Base-by-base conservation (phyloP, 2,113 vertebrate species). In the Gila orcuttii region DNA sequence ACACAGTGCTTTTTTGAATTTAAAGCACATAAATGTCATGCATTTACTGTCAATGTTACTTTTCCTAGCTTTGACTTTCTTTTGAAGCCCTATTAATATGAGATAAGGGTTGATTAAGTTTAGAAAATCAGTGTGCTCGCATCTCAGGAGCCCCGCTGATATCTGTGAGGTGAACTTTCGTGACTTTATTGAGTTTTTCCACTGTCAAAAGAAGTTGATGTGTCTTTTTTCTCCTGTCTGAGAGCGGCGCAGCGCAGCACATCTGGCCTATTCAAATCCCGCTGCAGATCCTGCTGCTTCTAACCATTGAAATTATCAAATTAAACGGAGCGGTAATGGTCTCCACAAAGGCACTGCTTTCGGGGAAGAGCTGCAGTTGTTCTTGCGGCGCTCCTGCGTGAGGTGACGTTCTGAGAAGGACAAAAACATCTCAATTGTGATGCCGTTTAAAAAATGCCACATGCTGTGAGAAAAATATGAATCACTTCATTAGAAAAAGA, bases 401-500 rank as follows among this genome's bases (percentile, higher is more conserved):
- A 81, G 42, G 79, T 66, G 79, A 47, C 3, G 17, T 23, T 82
- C 62, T 50, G 62, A 68, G 28, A 82, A 23, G 45, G 82, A 84
- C 52, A 57, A 78, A 81, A 83, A 71, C 83, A n/a, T 79, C 57
- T 85, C 6, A 4, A 47, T 89, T 82, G 88, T 89, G 82, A 86
- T 74, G 84, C 85, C 12, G 42, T 77, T 85, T 77, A 42, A 45
- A 86, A 82, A 82, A 86, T 55, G 81, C 33, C 81, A 82, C 23
- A 83, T 39, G 84, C 76, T 45, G 85, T n/a, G 69, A 79, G 85
- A 86, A 82, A 76, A 82, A 82, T 84, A 52, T 82, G 82, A 60
- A 80, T 80, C 85, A 66, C 81, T 74, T 68, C 59, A 86, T 88
- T 88, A 86, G 73, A 57, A 69, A 68, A 79, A 85, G 52, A 84